These are phyloP conservation scores for Harpagifer antarcticus DNA, from an alignment of 2,797 vertebrate genomes.

Conservation along the genomic window DNA sequence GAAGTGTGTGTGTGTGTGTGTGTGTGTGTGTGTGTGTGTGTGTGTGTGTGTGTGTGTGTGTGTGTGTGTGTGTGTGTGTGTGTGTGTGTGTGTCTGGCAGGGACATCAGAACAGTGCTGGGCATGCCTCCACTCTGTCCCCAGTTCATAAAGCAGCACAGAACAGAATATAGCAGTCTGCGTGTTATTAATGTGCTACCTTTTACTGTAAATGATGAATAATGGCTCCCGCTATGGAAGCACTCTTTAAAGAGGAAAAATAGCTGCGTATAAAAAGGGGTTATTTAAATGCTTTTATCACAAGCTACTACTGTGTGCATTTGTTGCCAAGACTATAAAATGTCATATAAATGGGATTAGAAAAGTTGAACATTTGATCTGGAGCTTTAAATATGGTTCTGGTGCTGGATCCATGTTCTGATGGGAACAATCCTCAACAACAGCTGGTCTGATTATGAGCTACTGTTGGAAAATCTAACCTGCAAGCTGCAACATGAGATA, in stretches of 20 bases:
- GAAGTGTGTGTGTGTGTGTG: conserved; percentile 24
- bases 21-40: conserved; percentile 25
- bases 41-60: conserved; percentile 34
- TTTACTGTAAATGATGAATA: conserved; percentile 70
- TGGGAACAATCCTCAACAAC: background rate
- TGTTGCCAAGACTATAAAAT: background rate
- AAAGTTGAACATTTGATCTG: background rate
- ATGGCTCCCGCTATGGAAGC: conserved; percentile 41
- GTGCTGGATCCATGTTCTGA: background rate
- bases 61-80: conserved; percentile 18
- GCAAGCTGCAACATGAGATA: background rate
- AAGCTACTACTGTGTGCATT: background rate
- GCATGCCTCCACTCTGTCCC: conserved; percentile 46
- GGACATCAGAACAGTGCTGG: conserved; percentile 29
- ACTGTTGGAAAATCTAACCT: background rate
- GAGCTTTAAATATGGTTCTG: background rate
- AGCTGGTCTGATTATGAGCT: background rate
- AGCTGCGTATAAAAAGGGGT: conserved; percentile 7
- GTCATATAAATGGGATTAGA: background rate
- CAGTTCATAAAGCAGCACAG: conserved; percentile 48
- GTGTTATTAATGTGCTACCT: conserved; percentile 60
- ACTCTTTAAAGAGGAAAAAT: conserved; percentile 35
- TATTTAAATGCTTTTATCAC: conserved; percentile 1
- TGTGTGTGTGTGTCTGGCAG: conserved; percentile 41
- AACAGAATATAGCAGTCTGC: conserved; percentile 52